Conservation (phyloP, 2,797 vertebrate species). For the Rallus crepitans region DNA sequence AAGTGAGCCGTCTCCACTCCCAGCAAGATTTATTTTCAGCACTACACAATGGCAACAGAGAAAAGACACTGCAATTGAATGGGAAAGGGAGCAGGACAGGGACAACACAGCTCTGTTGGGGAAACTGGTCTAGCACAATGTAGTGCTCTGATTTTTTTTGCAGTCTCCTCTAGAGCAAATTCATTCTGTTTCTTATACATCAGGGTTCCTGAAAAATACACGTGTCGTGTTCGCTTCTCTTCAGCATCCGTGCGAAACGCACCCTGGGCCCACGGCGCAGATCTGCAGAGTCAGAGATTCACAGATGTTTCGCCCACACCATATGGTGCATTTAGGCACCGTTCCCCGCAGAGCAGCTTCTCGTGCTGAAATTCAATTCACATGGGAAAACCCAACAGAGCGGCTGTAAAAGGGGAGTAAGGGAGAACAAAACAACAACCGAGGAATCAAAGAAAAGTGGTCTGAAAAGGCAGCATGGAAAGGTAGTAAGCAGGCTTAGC, state of each 20-base stretch:
- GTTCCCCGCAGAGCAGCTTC: neutral
- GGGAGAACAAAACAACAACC: neutral
- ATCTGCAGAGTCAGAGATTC: conserved; percentile 52
- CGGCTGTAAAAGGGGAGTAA: conserved; percentile 33
- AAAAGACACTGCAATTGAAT: conserved; percentile 22
- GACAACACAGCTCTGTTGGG: neutral
- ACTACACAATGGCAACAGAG: neutral
- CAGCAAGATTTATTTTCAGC: conserved; percentile 24
- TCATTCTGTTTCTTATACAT: neutral
- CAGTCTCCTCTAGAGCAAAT: neutral
- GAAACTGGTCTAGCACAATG: neutral
- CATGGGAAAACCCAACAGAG: conserved; percentile 36
- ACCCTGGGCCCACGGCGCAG: neutral
- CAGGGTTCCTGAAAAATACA: neutral
- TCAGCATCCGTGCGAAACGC: neutral
- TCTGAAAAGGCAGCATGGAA: neutral
- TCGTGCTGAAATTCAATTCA: conserved; percentile 19
- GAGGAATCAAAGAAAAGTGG: neutral
- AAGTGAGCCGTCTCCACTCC: neutral
- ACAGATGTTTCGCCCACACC: conserved; percentile 44
- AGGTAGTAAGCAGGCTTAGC: neutral
- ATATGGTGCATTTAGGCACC: conserved; percentile 38
- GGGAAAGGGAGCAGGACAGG: neutral
- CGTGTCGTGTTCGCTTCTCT: neutral
- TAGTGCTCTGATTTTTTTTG: neutral